Evolutionary conservation across 2,797 vertebrate genomes (phyloP).

Genomic region (Mus minutoides): DNA sequence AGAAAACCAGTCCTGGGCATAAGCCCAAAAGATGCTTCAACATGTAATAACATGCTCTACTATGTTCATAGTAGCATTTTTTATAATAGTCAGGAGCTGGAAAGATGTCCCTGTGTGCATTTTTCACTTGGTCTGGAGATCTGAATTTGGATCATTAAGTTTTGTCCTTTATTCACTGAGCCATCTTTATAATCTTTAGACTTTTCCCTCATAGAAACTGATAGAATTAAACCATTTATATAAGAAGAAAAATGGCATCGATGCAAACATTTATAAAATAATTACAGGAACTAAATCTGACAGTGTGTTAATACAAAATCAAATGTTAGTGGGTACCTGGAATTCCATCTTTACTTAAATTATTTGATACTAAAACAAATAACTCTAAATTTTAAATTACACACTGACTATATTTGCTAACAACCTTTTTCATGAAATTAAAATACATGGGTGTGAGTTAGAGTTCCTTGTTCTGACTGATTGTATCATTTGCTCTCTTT

Average conservation of each 20-base stretch:
- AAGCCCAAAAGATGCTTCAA: no score
- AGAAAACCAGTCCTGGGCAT: no score
- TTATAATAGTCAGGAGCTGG: no score
- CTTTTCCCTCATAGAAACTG: background rate
- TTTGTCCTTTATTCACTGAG: background rate
- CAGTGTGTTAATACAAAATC: background rate
- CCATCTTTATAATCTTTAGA: background rate
- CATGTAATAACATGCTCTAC: no score
- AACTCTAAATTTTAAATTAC: background rate
- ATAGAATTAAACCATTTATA: background rate
- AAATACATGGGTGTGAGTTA: background rate
- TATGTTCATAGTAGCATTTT: no score
- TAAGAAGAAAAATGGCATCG: background rate
- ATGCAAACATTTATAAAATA: background rate
- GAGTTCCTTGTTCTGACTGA: background rate
- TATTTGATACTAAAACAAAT: background rate
- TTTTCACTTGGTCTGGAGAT: background rate
- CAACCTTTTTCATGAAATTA: background rate
- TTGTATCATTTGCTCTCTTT: background rate
- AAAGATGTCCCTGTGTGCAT: background rate
- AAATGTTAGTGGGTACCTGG: background rate
- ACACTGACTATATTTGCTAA: background rate
- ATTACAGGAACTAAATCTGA: background rate
- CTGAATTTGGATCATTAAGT: background rate
- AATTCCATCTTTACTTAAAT: background rate